Evolutionary conservation across 2,113 vertebrate genomes (phyloP), one percentile per base, ranked within the genome.

Genomic region (Clarias batrachus): DNA sequence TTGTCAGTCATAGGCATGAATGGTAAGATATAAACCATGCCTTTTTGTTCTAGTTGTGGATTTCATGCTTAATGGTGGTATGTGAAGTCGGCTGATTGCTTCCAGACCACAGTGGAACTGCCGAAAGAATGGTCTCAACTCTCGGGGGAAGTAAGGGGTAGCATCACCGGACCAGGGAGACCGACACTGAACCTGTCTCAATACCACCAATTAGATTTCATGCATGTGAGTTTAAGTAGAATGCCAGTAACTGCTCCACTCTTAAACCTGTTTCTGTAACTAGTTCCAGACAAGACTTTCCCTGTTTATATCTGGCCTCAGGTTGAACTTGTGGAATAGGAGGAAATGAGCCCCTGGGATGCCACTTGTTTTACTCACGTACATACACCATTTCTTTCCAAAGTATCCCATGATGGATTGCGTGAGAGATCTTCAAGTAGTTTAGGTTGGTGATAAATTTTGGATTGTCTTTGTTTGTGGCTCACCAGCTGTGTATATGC

Each of bases 11-110:
- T 88, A 92, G 91, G 90, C 89, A 87, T 82, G 83, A 87, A 92
- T 91, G 92, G 92, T 92, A 91, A 93, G 93, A 94, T 90, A 92
- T 92, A 93, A 94, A 93, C 90, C 93, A 94, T 93, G 92, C 92
- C 91, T 94, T 91, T 92, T 91, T 89, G 91, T 89, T 92, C 87
- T 85, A 86, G 91, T 91, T 92, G 91, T 90, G 83, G 91, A 95
- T 93, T 93, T 93, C 91, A 94, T 92, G 93, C 90, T 91, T 90
- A 90, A 91, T 92, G 89, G 84, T 91, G 93, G 93, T 92, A 93
- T 94, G 93, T 88, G 83, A 86, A 91, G 90, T 90, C 85, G 85
- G 89, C 90, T 93, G 91, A 94, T 94, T 94, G 92, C 87, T 94
- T 94, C 93, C 94, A 95, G 95, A 94, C 91, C 27, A 48, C 87